phyloP scores from a whole-genome alignment of 1,140 invertebrate genomes.

The Papilio dardanus region DNA sequence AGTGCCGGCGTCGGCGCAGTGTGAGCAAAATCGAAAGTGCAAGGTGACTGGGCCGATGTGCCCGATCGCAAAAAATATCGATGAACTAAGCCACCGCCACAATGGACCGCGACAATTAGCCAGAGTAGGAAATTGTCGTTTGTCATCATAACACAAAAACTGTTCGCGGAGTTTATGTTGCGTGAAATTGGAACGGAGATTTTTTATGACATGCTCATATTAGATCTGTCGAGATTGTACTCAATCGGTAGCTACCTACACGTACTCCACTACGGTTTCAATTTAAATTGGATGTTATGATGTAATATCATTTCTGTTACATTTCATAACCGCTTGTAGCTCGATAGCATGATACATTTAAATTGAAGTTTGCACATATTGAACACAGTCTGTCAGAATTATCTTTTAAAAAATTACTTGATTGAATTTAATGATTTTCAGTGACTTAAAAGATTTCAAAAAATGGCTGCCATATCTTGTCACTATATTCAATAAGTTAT shows the following conservation, averaged over 20 bases:
- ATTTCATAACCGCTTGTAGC: constrained; percentile 21
- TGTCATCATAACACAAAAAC: constrained; percentile 69
- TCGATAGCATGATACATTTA: background rate
- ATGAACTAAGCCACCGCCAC: constrained; percentile 45
- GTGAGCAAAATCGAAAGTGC: constrained; percentile 67
- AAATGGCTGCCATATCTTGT: background rate
- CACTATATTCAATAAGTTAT: too few species aligned
- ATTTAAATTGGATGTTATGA: constrained; percentile 28
- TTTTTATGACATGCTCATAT: constrained; percentile 49
- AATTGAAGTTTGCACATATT: background rate
- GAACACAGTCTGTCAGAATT: background rate
- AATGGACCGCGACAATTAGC: constrained; percentile 58
- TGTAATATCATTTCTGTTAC: constrained; percentile 26
- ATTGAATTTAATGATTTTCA: background rate
- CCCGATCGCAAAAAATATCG: constrained; percentile 57
- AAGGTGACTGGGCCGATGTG: constrained; percentile 59
- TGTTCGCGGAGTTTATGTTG: constrained; percentile 66
- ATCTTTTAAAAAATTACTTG: background rate
- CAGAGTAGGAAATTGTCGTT: constrained; percentile 57
- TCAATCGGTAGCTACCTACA: constrained; percentile 38
- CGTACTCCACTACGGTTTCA: constrained; percentile 37
- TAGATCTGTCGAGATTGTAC: constrained; percentile 33
- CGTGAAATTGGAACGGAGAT: constrained; percentile 69
- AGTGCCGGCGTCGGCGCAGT: constrained; percentile 26
- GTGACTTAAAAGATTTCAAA: background rate